A percentile compares a stretch with the other conserved stretches of the same genome.
Conservation (phyloP, 2,113 vertebrate species). For the Thunnus thynnus region DNA sequence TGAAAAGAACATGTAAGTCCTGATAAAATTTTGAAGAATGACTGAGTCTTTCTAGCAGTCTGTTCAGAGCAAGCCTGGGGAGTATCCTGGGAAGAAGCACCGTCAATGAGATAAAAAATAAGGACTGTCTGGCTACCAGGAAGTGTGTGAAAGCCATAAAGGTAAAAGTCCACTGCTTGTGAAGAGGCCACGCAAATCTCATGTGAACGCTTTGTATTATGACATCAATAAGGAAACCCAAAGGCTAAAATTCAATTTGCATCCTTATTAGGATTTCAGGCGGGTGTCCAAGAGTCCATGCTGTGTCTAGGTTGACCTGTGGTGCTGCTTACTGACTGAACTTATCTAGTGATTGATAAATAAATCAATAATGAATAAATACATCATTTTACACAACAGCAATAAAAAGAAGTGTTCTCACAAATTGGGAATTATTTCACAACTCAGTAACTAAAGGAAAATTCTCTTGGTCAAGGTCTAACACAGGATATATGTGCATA, state of each 20-base stretch:
- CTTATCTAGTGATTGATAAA: neutral
- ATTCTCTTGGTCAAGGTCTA: neutral
- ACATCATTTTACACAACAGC: too few relatives aligned
- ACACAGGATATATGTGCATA: too few relatives aligned
- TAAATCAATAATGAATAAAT: neutral
- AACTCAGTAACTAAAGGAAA: neutral
- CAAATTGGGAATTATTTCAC: too few relatives aligned
- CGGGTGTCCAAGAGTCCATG: neutral
- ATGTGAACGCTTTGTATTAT: neutral
- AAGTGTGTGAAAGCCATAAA: conserved; percentile 53
- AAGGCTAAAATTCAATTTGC: conserved; percentile 12
- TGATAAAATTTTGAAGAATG: neutral
- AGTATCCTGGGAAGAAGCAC: conserved; percentile 18
- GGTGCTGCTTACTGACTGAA: neutral
- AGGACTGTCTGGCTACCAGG: conserved; percentile 53
- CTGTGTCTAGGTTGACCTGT: neutral
- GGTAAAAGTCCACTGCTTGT: conserved; percentile 73
- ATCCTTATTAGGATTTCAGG: neutral
- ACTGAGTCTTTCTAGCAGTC: neutral
- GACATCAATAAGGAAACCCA: conserved; percentile 20
- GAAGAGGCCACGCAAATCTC: neutral
- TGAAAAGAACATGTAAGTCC: neutral
- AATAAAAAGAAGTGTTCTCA: too few relatives aligned
- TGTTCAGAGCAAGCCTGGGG: neutral
- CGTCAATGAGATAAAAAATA: neutral